Conservation (phyloP, 2,797 vertebrate species). For the Coluber constrictor region DNA sequence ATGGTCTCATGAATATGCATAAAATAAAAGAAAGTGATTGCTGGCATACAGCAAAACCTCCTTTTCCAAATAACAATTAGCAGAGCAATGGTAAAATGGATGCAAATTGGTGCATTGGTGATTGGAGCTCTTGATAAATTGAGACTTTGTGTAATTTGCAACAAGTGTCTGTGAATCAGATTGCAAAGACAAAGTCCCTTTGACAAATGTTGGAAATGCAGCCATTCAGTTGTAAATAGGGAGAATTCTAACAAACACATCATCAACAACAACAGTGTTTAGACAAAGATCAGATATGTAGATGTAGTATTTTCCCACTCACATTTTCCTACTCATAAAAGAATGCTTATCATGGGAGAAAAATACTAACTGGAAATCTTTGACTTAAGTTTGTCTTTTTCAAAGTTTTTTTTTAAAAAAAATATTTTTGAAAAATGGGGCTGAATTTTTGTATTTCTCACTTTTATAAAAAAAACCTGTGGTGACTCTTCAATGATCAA, state of each 20-base stretch:
- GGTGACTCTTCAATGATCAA: neutral
- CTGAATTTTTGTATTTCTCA: neutral
- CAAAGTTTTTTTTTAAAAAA: neutral
- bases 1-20: slow-evolving; percentile 58
- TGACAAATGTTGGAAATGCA: neutral
- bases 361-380: neutral
- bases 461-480: neutral
- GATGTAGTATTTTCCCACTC: neutral
- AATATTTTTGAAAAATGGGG: neutral
- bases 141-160: slow-evolving; percentile 23
- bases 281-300: neutral
- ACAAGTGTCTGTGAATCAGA: slow-evolving; percentile 22
- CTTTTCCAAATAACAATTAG: slow-evolving; percentile 56
- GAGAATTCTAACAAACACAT: neutral
- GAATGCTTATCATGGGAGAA: neutral
- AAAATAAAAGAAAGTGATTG: slow-evolving; percentile 35
- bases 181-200: slow-evolving; percentile 20
- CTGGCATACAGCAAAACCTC: slow-evolving; percentile 29
- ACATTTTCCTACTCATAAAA: neutral
- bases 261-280: neutral
- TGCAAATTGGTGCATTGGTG: slow-evolving; percentile 37
- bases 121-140: slow-evolving; percentile 40
- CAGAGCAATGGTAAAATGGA: slow-evolving; percentile 41
- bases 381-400: neutral
- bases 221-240: neutral